Conservation (phyloP, 2,888 invertebrate species). For the Colostygia pectinataria region DNA sequence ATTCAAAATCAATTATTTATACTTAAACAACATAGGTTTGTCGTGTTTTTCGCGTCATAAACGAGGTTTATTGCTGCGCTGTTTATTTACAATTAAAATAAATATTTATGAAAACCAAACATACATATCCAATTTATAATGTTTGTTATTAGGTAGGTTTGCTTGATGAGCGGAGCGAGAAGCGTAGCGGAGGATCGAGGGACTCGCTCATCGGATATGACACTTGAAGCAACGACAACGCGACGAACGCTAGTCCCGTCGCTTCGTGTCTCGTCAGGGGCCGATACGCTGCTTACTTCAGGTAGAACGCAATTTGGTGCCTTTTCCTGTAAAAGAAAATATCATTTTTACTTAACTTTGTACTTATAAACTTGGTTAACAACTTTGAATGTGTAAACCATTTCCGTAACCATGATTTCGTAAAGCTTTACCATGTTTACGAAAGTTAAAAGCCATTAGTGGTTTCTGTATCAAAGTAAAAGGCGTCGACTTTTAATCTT, state of each 20-base stretch:
- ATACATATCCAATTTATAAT: slow-evolving; percentile 37
- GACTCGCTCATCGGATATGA: slow-evolving; percentile 84
- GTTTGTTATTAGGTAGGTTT: slow-evolving; percentile 40
- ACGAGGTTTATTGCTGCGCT: neutral
- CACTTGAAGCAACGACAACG: slow-evolving; percentile 86
- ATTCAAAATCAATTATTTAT: slow-evolving; percentile 6
- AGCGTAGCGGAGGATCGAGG: slow-evolving; percentile 60
- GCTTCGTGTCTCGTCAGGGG: slow-evolving; percentile 61
- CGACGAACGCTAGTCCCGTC: slow-evolving; percentile 77
- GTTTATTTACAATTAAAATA: slow-evolving; percentile 33
- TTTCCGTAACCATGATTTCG: too few species aligned
- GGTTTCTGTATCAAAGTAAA: too few species aligned
- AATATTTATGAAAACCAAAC: slow-evolving; percentile 39
- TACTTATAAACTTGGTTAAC: too few species aligned
- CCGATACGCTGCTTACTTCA: slow-evolving; percentile 75
- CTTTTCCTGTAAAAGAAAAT: slow-evolving; percentile 49
- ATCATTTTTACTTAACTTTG: too few species aligned
- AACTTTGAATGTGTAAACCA: too few species aligned
- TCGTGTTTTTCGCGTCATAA: neutral
- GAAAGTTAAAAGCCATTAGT: too few species aligned
- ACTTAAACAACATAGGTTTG: neutral
- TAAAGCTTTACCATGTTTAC: too few species aligned
- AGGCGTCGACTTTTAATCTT: too few species aligned
- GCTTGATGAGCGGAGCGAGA: slow-evolving; percentile 42
- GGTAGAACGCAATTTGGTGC: slow-evolving; percentile 76